A percentile compares a stretch with the other conserved stretches of the same genome.
These are phyloP conservation scores for Podotricha telesiphe DNA, from an alignment of 2,888 invertebrate species.

Conservation along the genomic window DNA sequence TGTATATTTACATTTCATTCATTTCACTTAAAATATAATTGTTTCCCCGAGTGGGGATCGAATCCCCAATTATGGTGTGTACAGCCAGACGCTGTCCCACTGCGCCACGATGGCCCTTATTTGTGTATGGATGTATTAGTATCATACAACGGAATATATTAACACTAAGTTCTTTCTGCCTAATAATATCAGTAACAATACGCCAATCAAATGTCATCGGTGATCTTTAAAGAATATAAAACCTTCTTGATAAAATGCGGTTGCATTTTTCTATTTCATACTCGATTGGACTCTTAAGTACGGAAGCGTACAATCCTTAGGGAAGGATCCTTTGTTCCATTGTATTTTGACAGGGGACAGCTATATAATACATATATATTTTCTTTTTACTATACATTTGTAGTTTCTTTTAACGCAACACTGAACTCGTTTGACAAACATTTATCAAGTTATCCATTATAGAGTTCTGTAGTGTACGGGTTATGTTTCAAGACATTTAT, in stretches of 20 bases:
- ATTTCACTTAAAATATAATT: too few relatives aligned
- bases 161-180: too few relatives aligned
- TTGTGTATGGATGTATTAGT: too few relatives aligned
- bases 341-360: conserved; percentile 14
- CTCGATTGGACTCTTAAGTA: background rate
- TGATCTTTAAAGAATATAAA: background rate
- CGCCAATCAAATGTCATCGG: background rate
- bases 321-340: background rate
- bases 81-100: too few relatives aligned
- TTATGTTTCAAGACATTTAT: too few relatives aligned
- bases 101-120: too few relatives aligned
- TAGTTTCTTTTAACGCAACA: conserved; percentile 1
- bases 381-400: background rate
- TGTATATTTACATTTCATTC: too few relatives aligned
- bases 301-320: conserved; percentile 6
- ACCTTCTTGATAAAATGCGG: background rate
- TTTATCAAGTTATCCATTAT: background rate
- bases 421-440: background rate
- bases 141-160: too few relatives aligned
- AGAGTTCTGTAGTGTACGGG: too few relatives aligned
- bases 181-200: background rate
- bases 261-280: conserved; percentile 15
- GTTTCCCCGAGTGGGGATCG: too few relatives aligned
- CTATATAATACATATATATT: conserved; percentile 4
- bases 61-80: too few relatives aligned